These are phyloP conservation scores for Aptenodytes forsteri DNA, from an alignment of 2,113 vertebrate genomes.

Conservation along the genomic window DNA sequence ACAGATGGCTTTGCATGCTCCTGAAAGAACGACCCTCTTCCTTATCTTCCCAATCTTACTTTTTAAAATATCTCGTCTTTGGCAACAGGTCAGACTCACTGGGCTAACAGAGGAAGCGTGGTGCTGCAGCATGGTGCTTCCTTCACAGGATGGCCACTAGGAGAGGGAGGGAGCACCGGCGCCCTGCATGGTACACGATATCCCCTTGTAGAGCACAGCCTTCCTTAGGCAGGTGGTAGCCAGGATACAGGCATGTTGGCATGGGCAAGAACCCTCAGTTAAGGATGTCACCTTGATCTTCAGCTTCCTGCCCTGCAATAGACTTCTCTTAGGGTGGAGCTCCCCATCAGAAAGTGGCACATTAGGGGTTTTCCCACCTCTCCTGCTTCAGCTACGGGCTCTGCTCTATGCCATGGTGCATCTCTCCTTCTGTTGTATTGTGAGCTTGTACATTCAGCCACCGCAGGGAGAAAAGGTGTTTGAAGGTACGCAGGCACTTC, in stretches of 20 bases:
- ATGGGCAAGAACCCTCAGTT: background rate
- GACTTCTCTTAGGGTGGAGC: background rate
- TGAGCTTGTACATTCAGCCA: background rate
- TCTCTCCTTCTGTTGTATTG: fast-evolving
- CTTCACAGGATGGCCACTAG: background rate
- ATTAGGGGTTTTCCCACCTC: background rate
- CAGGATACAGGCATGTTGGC: background rate
- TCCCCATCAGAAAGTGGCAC: background rate
- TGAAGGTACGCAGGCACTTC: background rate
- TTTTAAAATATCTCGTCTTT: background rate
- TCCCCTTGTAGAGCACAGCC: background rate
- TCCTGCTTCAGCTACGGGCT: background rate
- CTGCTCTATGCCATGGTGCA: background rate
- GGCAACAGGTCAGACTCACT: background rate
- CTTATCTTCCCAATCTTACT: background rate
- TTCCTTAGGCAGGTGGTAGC: no score
- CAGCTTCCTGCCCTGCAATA: background rate
- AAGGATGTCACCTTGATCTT: fast-evolving
- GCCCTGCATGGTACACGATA: fast-evolving
- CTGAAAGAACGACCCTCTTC: background rate
- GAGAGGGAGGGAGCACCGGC: background rate
- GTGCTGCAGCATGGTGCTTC: background rate
- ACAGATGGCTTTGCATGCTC: background rate
- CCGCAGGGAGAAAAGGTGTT: background rate
- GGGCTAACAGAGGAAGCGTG: background rate